Conservation (phyloP, 2,113 vertebrate species). For the Serinus canaria region DNA sequence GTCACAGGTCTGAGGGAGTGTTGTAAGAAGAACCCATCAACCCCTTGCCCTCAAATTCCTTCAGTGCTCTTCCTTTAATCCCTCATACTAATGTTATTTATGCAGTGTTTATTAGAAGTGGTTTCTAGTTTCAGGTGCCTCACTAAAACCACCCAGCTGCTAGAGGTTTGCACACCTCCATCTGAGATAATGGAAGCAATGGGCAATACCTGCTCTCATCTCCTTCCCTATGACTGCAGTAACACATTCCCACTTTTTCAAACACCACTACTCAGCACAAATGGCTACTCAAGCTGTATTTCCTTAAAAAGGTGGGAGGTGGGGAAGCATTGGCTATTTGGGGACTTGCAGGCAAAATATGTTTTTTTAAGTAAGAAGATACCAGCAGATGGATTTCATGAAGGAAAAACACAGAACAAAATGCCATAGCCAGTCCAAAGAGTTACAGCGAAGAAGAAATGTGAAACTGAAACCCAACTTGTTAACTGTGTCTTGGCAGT, state of each 20-base stretch:
- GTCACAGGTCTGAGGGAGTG: not conserved
- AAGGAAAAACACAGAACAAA: conserved; percentile 10
- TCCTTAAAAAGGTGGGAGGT: not conserved
- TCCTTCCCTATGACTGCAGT: not conserved
- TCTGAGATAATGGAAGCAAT: not conserved
- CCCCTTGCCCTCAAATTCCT: conserved; percentile 43
- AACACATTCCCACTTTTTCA: not conserved
- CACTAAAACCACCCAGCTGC: not conserved
- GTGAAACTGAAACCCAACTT: not conserved
- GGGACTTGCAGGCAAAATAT: not conserved
- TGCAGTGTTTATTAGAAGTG: conserved; percentile 21
- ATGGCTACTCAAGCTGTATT: not conserved
- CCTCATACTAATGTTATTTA: conserved; percentile 57
- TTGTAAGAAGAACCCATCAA: not conserved
- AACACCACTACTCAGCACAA: not conserved
- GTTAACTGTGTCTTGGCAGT: not conserved
- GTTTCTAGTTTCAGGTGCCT: conserved; percentile 46
- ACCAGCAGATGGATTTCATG: conserved; percentile 7
- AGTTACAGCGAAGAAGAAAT: not conserved
- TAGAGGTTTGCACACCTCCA: not conserved
- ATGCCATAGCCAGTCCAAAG: not conserved
- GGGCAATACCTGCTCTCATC: not conserved
- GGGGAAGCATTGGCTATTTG: not conserved
- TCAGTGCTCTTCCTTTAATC: conserved; percentile 18
- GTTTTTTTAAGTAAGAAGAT: not conserved